A percentile compares a stretch with the other conserved stretches of the same genome.
Conservation (phyloP, 2,888 invertebrate species). For the Drepanosiphum platanoidis region DNA sequence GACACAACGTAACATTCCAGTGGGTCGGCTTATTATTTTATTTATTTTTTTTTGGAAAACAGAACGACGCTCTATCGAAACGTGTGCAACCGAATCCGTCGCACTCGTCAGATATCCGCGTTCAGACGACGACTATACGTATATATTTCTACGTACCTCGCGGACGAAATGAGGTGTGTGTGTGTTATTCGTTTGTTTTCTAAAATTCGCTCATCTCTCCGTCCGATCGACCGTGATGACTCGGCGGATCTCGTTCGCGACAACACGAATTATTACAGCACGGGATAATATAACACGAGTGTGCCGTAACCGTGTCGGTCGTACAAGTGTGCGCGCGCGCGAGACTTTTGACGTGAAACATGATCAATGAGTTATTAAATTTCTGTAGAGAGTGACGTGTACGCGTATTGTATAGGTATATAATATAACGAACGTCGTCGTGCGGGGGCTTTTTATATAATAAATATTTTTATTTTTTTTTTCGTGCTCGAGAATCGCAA, state of each 20-base stretch:
- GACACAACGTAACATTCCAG: too few relatives aligned
- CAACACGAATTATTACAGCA: not conserved
- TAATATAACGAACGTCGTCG: too few relatives aligned
- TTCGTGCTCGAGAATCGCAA: not conserved
- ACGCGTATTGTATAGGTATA: not conserved
- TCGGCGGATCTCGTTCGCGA: not conserved
- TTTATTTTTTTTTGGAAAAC: not conserved
- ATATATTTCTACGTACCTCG: too few relatives aligned
- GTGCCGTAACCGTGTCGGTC: not conserved
- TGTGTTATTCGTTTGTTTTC: too few relatives aligned
- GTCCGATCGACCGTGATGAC: not conserved
- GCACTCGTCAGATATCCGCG: too few relatives aligned
- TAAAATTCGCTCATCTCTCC: too few relatives aligned
- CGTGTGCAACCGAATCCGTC: too few relatives aligned
- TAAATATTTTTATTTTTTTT: not conserved
- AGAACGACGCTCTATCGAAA: not conserved
- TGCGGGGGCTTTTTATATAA: too few relatives aligned
- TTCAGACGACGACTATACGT: too few relatives aligned
- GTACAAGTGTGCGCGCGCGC: not conserved
- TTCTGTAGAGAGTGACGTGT: not conserved
- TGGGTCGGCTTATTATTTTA: not conserved
- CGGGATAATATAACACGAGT: not conserved
- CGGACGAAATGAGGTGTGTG: too few relatives aligned
- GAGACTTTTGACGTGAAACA: slow-evolving; percentile 18
- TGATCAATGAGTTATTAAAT: slow-evolving; percentile 30